Base-by-base conservation (phyloP, 2,888 invertebrate genomes). In the Oxyteleia sp. region DNA sequence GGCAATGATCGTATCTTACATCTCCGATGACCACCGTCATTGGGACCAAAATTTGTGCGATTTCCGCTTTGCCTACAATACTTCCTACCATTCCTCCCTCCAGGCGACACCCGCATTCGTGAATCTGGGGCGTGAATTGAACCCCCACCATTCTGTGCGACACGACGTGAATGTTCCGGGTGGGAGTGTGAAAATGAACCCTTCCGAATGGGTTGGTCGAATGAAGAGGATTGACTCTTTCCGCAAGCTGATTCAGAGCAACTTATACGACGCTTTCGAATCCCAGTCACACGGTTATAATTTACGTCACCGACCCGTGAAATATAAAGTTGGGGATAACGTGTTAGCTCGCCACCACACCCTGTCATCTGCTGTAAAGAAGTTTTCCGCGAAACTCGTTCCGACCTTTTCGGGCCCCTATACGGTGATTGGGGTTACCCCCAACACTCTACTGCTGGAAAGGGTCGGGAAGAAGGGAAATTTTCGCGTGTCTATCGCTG, bases 31-130 rank as follows among this genome's bases (percentile, higher is more conserved):
- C 29, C 72, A 83, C 32, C 43, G 61, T 1, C 20, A 41, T 0
- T 78, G 82, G 82, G 78, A 82, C n/a, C n/a, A 10, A 0, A 0
- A 66, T 18, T 38, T 82, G 0, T 11, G 10, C 5, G 72, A 82
- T 26, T 72, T 82, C 41, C 64, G 45, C 0, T 72, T 61, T 20
- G 82, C 82, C n/a, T 51, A 61, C 4, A 82, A 82, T 45, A 76
- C 75, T 1, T 68, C 63, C 13, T 2, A 15, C 5, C 82, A 82
- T 15, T 55, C 55, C 11, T 49, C 82, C 7, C 20, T 53, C 8
- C 16, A 49, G 16, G n/a, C n/a, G 5, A 61, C 43, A 10, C 68
- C 68, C 0, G 74, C 64, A 10, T 79, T 55, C 16, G 11, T 66
- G 10, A 69, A 75, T 4, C 20, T 66, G 5, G 61, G 71, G 1